Base-by-base conservation (phyloP, 2,113 vertebrate species). In the Oplegnathus fasciatus region DNA sequence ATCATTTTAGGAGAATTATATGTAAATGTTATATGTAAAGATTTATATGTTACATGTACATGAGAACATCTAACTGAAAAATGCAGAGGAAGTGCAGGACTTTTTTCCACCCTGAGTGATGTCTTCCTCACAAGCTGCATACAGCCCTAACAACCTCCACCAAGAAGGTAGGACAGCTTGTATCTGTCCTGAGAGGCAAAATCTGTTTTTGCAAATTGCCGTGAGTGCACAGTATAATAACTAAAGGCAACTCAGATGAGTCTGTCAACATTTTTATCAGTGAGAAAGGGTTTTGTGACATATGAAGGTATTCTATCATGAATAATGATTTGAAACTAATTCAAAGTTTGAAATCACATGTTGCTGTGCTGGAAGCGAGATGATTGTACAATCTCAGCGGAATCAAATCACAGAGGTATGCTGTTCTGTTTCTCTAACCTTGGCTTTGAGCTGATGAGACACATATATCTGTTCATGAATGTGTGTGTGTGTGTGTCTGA, bases 401-500 rank as follows among this genome's bases (percentile, higher is more conserved):
- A 7, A 17, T 66, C 6, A 50, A 48, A 46, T 68, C 15, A 10
- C 66, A 37, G 22, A 52, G 28, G 9, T 34, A 10, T 37, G 20
- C 22, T 18, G 30, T 13, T 40, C 13, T 10, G 11, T 52, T 34
- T 52, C 20, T 24, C 20, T 37, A 15, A 54, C 72, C 44, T 50
- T 24, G 11, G 50, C 73, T 71, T 18, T n/a, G 14, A 58, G 46
- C 68, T 80, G 61, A 73, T 5, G 0, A 74, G 24, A 26, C 42
- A 22, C 62, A 54, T 26, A 58, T 30, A 54, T 85, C 28, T 48
- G 0, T 32, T 55, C 40, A 46, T 81, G 80, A 78, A 22, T 70
- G 20, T 61, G n/a, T 22, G 34, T 30, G n/a, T 32, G 58, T 65
- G 52, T 62, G 42, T 85, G 55, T 72, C 66, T 76, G 65, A 65